A percentile compares a stretch with the other conserved stretches of the same genome.
phyloP scores from a whole-genome alignment of 2,888 invertebrate genomes.

The Micropterix aruncella region DNA sequence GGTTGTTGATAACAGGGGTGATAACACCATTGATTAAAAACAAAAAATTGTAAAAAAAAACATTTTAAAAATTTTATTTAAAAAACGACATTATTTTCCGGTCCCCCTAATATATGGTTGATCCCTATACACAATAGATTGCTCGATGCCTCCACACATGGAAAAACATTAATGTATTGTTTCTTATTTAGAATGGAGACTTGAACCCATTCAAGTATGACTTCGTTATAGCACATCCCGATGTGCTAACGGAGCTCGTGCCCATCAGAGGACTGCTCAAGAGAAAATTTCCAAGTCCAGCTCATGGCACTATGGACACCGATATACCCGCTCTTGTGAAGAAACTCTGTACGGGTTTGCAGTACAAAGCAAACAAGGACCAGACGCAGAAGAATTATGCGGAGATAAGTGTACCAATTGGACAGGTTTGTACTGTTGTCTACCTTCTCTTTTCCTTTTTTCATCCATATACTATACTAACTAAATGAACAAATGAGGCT shows the following conservation, averaged over 20 bases:
- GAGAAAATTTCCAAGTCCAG: conserved; percentile 57
- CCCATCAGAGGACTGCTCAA: conserved; percentile 66
- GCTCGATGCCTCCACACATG: too few relatives aligned
- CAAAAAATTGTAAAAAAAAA: too few relatives aligned
- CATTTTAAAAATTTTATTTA: too few relatives aligned
- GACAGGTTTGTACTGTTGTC: conserved; percentile 40
- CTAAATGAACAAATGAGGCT: conserved; percentile 7
- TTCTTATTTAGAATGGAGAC: conserved; percentile 43
- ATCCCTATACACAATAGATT: conserved; percentile 1
- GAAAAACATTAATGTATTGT: too few relatives aligned
- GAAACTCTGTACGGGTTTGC: conserved; percentile 55
- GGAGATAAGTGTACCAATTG: conserved; percentile 47
- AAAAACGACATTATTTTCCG: too few relatives aligned
- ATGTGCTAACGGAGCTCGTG: conserved; percentile 63
- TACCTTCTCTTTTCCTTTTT: too few relatives aligned
- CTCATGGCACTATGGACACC: conserved; percentile 49
- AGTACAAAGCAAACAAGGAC: conserved; percentile 51
- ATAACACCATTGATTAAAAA: too few relatives aligned
- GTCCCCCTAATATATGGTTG: neutral
- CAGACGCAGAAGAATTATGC: conserved; percentile 60
- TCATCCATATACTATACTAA: conserved; percentile 1
- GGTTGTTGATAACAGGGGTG: too few relatives aligned
- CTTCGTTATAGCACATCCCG: conserved; percentile 62
- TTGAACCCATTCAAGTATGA: conserved; percentile 55
- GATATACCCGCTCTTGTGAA: conserved; percentile 47